Evolutionary conservation across 2,888 invertebrate species (phyloP).

Genomic region (Slavum lentiscoides): DNA sequence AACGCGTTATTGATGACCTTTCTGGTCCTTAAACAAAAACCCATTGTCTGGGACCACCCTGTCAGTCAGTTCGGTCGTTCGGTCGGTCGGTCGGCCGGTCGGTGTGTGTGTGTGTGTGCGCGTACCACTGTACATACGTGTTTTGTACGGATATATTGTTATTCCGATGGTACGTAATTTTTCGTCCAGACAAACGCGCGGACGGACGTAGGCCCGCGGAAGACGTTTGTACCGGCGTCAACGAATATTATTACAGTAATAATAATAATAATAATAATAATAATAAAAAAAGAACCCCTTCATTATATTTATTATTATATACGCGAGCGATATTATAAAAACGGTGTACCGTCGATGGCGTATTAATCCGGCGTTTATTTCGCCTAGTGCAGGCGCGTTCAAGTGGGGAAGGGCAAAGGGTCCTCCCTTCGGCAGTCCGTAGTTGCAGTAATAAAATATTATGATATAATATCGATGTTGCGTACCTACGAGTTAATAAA

Average conservation of each 20-base stretch:
- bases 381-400: too few relatives aligned
- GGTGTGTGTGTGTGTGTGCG: neutral
- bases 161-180: neutral
- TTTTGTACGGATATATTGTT: slow-evolving; percentile 15
- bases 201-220: neutral
- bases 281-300: neutral
- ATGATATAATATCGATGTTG: too few relatives aligned
- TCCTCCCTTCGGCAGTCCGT: too few relatives aligned
- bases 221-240: neutral
- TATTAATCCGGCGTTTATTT: too few relatives aligned
- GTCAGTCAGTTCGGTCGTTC: slow-evolving; percentile 4
- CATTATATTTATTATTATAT: too few relatives aligned
- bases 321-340: too few relatives aligned
- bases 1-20: slow-evolving; percentile 49
- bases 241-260: neutral
- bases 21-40: slow-evolving; percentile 49
- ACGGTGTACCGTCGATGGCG: too few relatives aligned
- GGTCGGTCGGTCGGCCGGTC: neutral
- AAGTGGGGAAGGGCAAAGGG: too few relatives aligned
- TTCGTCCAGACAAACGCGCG: neutral
- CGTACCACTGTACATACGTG: too few relatives aligned
- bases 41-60: slow-evolving; percentile 52
- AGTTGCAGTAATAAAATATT: too few relatives aligned
- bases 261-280: neutral
- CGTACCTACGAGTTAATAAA: too few relatives aligned